Evolutionary conservation across 2,113 vertebrate species (phyloP), one percentile per base, ranked within the genome.

Genomic region (Myiopsitta monachus): DNA sequence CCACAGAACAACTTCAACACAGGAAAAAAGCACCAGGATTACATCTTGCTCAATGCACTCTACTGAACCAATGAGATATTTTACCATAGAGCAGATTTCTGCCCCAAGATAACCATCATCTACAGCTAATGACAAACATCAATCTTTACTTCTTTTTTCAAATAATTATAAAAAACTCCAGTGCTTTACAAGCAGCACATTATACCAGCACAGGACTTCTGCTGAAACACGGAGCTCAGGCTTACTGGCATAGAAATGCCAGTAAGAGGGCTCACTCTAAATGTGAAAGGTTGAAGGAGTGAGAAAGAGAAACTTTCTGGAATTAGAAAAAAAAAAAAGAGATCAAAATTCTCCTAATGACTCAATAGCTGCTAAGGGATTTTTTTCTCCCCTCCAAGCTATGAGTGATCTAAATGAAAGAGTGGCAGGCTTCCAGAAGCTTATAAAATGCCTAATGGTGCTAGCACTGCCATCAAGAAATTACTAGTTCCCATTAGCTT

Each of bases 391-490:
- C 21, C 57, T 36, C 33, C 11, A 36, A 36, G 43, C 47, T 69
- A 51, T 26, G 66, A 88, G 39, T 47, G 39, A 84, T 94, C 52
- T 87, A 89, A 96, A 93, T 83, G 92, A 92, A 92, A 66, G 7
- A 62, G 83, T 93, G 94, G 95, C 95, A 95, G 74, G 16, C 73
- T 93, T 97, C 96, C 96, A 97, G 88, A 91, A 85, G 44, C 73
- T 66, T 76, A 94, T 89, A 79, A 91, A 91, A 73, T 18, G 21
- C 68, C 77, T 95, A 81, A 90, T 62, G 69, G 73, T 69, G 64
- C 52, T 75, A 82, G 91, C 55, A 84, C 31, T 76, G 54, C 96
- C 91, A 96, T 94, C 80, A 92, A 84, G 92, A 87, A 91, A 76
- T 94, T 82, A 85, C 62, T 73, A 46, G 49, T 23, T 66, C 41